Conservation (phyloP, 2,888 invertebrate species). For the Cheilosia vulpina region DNA sequence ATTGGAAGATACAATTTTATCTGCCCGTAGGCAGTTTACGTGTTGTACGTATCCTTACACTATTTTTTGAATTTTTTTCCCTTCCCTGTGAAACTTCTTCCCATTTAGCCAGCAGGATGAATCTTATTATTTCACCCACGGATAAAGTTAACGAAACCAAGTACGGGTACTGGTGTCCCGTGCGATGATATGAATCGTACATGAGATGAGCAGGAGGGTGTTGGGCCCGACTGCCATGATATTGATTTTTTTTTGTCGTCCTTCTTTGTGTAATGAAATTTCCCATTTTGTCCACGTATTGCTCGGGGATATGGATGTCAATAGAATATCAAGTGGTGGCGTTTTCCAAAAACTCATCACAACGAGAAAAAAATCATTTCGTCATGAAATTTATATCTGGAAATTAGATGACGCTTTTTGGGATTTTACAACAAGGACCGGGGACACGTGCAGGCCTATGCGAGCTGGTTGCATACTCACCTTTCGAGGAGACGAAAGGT, state of each 20-base stretch:
- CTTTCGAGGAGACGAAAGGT: not conserved
- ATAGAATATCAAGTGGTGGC: slow-evolving; percentile 63
- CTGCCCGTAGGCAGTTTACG: slow-evolving; percentile 48
- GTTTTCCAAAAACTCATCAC: slow-evolving; percentile 37
- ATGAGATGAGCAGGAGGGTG: slow-evolving; percentile 46
- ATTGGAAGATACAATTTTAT: slow-evolving; percentile 59
- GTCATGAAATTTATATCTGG: slow-evolving; percentile 34
- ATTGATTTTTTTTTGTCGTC: slow-evolving; percentile 54
- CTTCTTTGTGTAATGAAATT: slow-evolving; percentile 41
- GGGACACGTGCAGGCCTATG: not conserved
- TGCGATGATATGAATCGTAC: slow-evolving; percentile 56
- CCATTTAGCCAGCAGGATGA: slow-evolving; percentile 51
- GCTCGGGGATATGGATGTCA: slow-evolving; percentile 60
- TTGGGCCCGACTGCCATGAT: slow-evolving; percentile 49
- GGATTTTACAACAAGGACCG: not conserved
- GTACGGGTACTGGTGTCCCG: slow-evolving; percentile 33
- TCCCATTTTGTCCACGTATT: slow-evolving; percentile 66
- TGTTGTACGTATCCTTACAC: slow-evolving; percentile 4
- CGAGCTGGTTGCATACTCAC: not conserved
- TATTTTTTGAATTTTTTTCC: slow-evolving; percentile 11
- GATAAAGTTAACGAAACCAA: slow-evolving; percentile 66
- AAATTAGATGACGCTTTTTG: slow-evolving; percentile 33
- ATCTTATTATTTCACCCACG: slow-evolving; percentile 76
- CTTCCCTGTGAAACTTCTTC: not conserved
- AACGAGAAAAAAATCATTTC: slow-evolving; percentile 30